phyloP scores from a whole-genome alignment of 1,140 invertebrate species.

The Uloborus diversus region DNA sequence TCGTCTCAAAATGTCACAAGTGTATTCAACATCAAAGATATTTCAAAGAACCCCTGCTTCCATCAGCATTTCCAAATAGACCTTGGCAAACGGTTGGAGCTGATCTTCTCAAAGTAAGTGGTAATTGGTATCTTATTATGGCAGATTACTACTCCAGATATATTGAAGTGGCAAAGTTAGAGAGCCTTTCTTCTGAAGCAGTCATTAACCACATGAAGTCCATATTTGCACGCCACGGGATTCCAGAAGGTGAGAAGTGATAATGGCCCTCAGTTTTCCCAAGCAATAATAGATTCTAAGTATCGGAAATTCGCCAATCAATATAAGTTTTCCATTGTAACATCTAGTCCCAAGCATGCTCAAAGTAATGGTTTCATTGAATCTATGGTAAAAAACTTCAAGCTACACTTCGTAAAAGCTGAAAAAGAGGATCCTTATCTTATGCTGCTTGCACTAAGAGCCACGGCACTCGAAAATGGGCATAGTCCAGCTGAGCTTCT shows the following conservation, averaged over 20 bases:
- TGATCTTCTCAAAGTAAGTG: not conserved
- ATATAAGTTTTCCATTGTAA: not conserved
- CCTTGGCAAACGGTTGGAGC: not conserved
- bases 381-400: not conserved
- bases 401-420: not conserved
- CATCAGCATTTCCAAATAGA: not conserved
- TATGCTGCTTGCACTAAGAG: not conserved
- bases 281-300: not conserved
- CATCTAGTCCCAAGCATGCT: not conserved
- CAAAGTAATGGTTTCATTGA: slow-evolving; percentile 4
- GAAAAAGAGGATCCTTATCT: not conserved
- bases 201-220: not conserved
- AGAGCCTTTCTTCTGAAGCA: not conserved
- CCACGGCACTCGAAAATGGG: not conserved
- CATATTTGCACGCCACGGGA: not conserved
- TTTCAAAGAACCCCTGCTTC: not conserved
- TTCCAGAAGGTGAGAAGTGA: not conserved
- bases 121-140: not conserved
- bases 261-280: not conserved
- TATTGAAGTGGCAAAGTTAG: slow-evolving; percentile 1
- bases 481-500: not conserved
- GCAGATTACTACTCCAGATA: not conserved
- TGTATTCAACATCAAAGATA: not conserved
- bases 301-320: not conserved
- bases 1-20: not conserved